phyloP scores from a whole-genome alignment of 2,797 vertebrate genomes.

The Lithobates sylvaticus region DNA sequence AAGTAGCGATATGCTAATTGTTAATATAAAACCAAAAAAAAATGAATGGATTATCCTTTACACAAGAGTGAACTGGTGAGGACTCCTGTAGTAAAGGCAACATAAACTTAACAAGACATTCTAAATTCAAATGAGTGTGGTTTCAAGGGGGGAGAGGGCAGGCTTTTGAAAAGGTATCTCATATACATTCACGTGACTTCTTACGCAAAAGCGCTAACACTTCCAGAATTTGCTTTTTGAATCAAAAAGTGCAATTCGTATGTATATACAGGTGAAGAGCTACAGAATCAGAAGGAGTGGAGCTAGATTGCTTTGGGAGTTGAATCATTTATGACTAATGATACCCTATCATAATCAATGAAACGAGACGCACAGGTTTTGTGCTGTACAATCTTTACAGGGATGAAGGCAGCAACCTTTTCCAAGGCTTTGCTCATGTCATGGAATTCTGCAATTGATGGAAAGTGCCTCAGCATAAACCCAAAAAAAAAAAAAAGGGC shows the following conservation, averaged over 20 bases:
- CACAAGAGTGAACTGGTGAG: background rate
- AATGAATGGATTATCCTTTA: slow-evolving; percentile 1
- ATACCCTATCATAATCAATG: slow-evolving; percentile 49
- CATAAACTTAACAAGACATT: background rate
- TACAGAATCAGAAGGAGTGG: background rate
- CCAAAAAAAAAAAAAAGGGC: background rate
- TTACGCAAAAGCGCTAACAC: background rate
- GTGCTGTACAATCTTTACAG: slow-evolving; percentile 5
- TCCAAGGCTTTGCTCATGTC: slow-evolving; percentile 9
- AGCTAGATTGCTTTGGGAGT: slow-evolving; percentile 34
- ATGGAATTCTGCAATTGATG: slow-evolving; percentile 44
- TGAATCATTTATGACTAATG: slow-evolving; percentile 47
- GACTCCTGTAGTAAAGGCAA: background rate
- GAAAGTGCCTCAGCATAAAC: slow-evolving; percentile 1
- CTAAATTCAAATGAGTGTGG: slow-evolving; percentile 6
- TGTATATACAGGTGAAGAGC: slow-evolving; percentile 2
- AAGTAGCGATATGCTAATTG: background rate
- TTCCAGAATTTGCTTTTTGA: background rate
- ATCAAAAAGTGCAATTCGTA: background rate
- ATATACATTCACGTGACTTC: slow-evolving; percentile 1
- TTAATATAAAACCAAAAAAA: slow-evolving; percentile 3
- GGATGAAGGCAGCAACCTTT: slow-evolving; percentile 14
- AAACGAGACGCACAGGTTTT: slow-evolving; percentile 24
- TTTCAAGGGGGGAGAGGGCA: background rate
- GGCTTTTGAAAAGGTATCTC: background rate